Conservation (phyloP, 2,113 vertebrate genomes). For the Clarias gariepinus region DNA sequence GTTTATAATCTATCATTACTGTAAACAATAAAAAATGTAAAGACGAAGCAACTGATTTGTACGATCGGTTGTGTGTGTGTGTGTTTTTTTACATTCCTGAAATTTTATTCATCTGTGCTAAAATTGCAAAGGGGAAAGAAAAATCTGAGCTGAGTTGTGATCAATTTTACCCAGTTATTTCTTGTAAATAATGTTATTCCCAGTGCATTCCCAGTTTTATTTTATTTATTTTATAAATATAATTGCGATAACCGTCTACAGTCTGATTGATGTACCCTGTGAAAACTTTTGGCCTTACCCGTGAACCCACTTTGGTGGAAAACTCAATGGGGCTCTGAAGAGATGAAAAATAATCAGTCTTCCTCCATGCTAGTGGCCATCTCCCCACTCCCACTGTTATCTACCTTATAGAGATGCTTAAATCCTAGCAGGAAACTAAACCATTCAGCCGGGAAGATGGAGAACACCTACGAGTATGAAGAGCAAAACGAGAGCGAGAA, state of each 20-base stretch:
- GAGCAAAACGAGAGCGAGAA: slow-evolving; percentile 13
- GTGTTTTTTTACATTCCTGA: neutral
- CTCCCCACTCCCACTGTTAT: slow-evolving; percentile 10
- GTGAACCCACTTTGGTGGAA: neutral
- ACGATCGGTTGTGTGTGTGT: neutral
- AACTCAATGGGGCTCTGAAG: neutral
- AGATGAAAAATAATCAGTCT: neutral
- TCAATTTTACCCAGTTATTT: neutral
- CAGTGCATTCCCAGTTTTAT: neutral
- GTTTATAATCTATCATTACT: slow-evolving; percentile 13
- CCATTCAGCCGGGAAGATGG: slow-evolving; percentile 10
- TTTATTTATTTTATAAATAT: neutral
- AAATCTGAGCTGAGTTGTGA: neutral
- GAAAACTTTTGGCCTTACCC: neutral
- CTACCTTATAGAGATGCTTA: neutral
- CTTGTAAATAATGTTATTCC: neutral
- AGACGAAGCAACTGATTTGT: neutral
- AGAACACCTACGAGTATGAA: slow-evolving; percentile 24
- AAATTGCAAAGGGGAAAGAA: neutral
- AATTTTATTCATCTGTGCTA: neutral
- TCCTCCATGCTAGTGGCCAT: neutral
- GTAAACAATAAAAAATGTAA: neutral
- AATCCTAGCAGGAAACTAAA: neutral
- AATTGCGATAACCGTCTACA: neutral
- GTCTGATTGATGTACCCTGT: neutral